These are phyloP conservation scores for Numida meleagris DNA, from an alignment of 2,113 vertebrate species.

Conservation along the genomic window DNA sequence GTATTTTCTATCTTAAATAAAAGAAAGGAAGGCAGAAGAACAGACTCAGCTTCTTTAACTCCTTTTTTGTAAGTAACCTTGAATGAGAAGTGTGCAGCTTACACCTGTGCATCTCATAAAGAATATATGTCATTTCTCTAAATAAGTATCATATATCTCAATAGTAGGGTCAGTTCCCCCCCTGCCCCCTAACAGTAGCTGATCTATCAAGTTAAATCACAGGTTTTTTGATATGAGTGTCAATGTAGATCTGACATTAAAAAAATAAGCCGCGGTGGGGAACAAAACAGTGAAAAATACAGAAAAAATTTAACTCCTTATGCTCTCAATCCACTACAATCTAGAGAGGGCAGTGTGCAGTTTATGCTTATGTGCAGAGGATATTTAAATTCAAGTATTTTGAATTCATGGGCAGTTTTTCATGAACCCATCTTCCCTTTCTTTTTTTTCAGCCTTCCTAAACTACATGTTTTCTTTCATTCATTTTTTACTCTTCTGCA, in stretches of 20 bases:
- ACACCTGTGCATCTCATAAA: neutral
- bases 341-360: neutral
- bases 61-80: constrained; percentile 41
- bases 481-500: neutral
- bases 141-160: constrained; percentile 64
- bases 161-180: constrained; percentile 47
- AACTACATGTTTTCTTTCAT: neutral
- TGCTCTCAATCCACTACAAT: neutral
- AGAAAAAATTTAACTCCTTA: neutral
- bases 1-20: neutral
- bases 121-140: constrained; percentile 55
- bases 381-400: neutral
- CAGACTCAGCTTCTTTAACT: neutral
- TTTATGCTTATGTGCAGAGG: neutral
- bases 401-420: neutral
- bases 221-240: constrained; percentile 35
- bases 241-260: constrained; percentile 40
- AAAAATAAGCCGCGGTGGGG: neutral
- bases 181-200: neutral
- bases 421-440: neutral
- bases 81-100: constrained; percentile 25
- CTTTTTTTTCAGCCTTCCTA: neutral
- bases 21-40: neutral
- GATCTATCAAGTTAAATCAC: constrained; percentile 58
- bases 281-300: constrained; percentile 6